Base-by-base conservation (phyloP, 2,797 vertebrate genomes). In the Channallabes apus region DNA sequence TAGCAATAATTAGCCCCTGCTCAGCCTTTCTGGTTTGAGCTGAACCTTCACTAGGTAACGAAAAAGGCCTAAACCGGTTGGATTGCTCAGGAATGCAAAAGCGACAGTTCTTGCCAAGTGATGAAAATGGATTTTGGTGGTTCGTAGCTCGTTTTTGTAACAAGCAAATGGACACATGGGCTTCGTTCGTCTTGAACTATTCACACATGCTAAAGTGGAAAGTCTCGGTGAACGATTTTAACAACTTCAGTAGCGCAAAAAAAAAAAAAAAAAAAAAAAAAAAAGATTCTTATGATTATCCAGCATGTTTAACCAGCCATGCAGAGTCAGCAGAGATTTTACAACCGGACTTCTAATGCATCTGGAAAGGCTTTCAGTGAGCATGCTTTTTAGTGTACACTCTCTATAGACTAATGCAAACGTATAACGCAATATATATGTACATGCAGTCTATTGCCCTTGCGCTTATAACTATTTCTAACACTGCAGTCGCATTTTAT, bases 1-100 rank as follows among this genome's bases (percentile, higher is more conserved):
- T 62, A n/a, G 68, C 67, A 82, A 88, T 91, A 93, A 92, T 92
- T 90, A 91, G 87, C 84, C 78, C 65, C 56, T 65, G 80, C 83
- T 87, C 89, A 85, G 27, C 56, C 69, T 85, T 83, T 84, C 65
- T 88, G 83, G 67, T 65, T 86, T 85, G 51, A 82, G 81, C 77
- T 29, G 58, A 88, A 75, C 86, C 88, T 84, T 92, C 86, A 80
- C 88, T 18, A 14, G 86, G 86, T 91, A 90, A 90, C 88, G 88
- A 91, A 90, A 82, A 71, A 78, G 0, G 0, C 71, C 84, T 89
- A 29, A 86, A 85, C 69, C 68, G 67, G 84, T 65, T 32, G 3
- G 29, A 82, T 54, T n/a, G 24, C 46, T 64, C 24, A n/a, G 73
- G 80, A 82, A 61, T 4, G 14, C 35, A 76, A 29, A 69, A 59